Conservation (phyloP, 2,888 invertebrate species). For the Microctonus aethiopoides region DNA sequence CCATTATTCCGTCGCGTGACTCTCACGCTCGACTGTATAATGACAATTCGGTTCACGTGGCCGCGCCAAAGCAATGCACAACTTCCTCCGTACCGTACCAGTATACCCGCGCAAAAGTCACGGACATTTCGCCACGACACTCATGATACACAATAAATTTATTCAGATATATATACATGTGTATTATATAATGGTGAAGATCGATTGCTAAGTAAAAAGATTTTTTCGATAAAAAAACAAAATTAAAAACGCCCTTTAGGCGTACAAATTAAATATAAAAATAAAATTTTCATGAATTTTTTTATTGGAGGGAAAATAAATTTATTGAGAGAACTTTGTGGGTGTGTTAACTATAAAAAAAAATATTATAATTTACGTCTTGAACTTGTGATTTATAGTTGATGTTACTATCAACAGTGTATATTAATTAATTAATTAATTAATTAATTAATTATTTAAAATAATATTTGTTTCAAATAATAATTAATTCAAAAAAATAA, state of each 20-base stretch:
- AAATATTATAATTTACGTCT: no score
- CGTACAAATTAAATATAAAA: neutral
- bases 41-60: constrained; percentile 47
- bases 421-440: no score
- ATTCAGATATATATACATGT: neutral
- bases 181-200: no score
- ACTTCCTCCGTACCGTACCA: constrained; percentile 21
- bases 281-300: no score
- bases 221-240: constrained; percentile 11
- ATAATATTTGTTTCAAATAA: no score
- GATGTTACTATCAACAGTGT: no score
- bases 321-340: no score
- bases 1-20: constrained; percentile 45
- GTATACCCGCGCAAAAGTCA: constrained; percentile 4
- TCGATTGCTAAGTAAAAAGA: constrained; percentile 23
- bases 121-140: constrained; percentile 17
- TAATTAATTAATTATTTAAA: no score
- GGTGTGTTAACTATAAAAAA: no score
- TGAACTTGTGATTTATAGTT: no score
- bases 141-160: neutral
- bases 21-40: constrained; percentile 39
- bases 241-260: neutral
- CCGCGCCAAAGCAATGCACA: constrained; percentile 42
- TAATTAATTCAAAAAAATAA: no score
- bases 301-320: neutral